Percentiles rank a stretch among this genome's conserved stretches.
Evolutionary conservation across 2,797 vertebrate genomes (phyloP).

Genomic region (Okamejei kenojei): DNA sequence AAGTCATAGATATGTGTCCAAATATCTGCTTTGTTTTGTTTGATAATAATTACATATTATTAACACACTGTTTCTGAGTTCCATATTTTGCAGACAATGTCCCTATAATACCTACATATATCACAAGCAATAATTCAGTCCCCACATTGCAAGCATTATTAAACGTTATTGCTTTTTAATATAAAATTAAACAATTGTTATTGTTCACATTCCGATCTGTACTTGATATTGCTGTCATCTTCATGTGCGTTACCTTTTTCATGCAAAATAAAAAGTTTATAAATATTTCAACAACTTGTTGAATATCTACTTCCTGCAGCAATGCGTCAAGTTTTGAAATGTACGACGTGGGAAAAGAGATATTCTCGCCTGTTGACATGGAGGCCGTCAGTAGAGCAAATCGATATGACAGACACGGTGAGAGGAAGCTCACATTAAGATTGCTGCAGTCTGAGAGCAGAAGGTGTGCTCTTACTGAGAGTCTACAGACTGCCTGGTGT

Average conservation of each 20-base stretch:
- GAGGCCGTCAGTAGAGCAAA: neutral
- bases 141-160: neutral
- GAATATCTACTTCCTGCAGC: neutral
- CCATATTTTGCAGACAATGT: neutral
- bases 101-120: neutral
- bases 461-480: neutral
- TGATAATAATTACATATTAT: neutral
- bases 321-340: neutral
- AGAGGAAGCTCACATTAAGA: neutral
- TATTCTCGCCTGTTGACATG: neutral
- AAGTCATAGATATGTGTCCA: neutral
- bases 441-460: constrained; percentile 10
- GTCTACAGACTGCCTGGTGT: constrained; percentile 20
- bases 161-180: neutral
- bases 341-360: neutral
- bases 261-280: neutral
- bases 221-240: neutral
- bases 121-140: neutral
- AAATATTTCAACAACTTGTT: neutral
- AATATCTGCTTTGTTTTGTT: neutral
- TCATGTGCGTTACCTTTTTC: neutral
- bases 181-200: neutral
- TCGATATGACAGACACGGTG: neutral
- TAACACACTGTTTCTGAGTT: neutral
- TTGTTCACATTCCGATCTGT: neutral